Evolutionary conservation across 2,888 invertebrate species (phyloP).

Genomic region (Rhingia rostrata): DNA sequence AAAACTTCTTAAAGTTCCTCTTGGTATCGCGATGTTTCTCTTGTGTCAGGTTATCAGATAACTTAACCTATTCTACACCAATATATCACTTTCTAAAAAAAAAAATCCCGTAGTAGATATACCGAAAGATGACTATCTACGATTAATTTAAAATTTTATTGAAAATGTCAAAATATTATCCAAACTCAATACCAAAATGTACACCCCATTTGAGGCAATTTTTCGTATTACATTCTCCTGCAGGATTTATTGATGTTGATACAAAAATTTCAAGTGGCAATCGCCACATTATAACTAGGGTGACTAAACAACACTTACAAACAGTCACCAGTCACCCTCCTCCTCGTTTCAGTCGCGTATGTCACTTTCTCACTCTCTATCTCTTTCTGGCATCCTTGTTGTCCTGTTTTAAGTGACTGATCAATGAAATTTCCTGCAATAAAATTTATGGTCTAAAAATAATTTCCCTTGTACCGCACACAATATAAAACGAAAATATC

Average conservation of each 20-base stretch:
- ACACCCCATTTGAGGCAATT: constrained; percentile 47
- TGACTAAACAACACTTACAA: constrained; percentile 71
- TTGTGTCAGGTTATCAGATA: too few relatives aligned
- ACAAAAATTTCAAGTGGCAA: constrained; percentile 69
- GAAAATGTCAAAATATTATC: constrained; percentile 69
- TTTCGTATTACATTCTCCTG: constrained; percentile 12
- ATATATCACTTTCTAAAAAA: too few relatives aligned
- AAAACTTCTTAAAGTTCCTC: too few relatives aligned
- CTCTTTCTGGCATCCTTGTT: background rate
- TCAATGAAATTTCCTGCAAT: constrained; percentile 68
- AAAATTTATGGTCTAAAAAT: constrained; percentile 74
- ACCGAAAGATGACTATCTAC: too few relatives aligned
- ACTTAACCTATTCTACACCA: too few relatives aligned
- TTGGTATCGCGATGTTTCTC: too few relatives aligned
- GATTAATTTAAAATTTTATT: constrained; percentile 60
- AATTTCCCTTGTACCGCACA: constrained; percentile 63
- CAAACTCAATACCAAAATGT: constrained; percentile 1
- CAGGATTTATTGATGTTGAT: constrained; percentile 55
- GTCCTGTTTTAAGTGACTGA: constrained; percentile 70
- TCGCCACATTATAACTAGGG: constrained; percentile 65
- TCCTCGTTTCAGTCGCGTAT: constrained; percentile 3
- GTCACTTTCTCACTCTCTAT: background rate
- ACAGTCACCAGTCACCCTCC: constrained; percentile 55
- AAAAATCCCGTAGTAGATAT: too few relatives aligned
- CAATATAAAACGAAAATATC: background rate